These are phyloP conservation scores for Xylophagus ater DNA, from an alignment of 2,888 invertebrate species.

Conservation along the genomic window DNA sequence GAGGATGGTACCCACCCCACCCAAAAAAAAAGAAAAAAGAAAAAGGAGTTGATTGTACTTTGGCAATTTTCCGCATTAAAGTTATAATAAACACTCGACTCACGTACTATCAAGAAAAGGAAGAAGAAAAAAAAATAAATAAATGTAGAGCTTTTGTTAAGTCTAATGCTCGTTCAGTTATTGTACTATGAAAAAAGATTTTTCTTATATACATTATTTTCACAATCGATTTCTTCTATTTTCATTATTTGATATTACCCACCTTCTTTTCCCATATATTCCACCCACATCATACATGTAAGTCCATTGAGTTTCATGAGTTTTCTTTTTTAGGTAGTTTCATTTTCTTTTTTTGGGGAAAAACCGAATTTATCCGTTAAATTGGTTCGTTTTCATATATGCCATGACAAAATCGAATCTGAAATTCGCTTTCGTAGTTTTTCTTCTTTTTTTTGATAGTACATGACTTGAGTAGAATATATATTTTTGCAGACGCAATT, in stretches of 20 bases:
- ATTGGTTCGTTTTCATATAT: conserved; percentile 10
- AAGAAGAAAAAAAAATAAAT: no score
- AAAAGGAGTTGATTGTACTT: conserved; percentile 9
- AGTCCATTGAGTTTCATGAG: no score
- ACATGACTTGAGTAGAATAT: conserved; percentile 16
- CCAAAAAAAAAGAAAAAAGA: conserved; percentile 8
- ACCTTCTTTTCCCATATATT: no score
- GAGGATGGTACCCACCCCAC: no score
- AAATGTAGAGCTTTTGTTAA: no score
- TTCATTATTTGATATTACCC: no score
- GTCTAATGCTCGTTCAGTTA: no score
- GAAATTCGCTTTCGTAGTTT: conserved; percentile 8
- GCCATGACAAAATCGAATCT: conserved; percentile 6
- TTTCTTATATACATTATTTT: no score
- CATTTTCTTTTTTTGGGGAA: conserved; percentile 3
- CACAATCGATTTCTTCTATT: no score
- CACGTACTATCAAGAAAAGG: conserved; percentile 16
- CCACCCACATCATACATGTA: no score
- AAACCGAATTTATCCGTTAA: conserved; percentile 15
- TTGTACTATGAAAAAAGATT: conserved; percentile 9
- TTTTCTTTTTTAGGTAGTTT: conserved; percentile 6
- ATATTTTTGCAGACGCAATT: no score
- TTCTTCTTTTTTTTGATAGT: conserved; percentile 1
- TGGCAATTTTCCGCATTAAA: conserved; percentile 14
- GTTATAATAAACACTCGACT: conserved; percentile 17